phyloP scores from a whole-genome alignment of 2,888 invertebrate genomes.

The Punctoribates punctum region DNA sequence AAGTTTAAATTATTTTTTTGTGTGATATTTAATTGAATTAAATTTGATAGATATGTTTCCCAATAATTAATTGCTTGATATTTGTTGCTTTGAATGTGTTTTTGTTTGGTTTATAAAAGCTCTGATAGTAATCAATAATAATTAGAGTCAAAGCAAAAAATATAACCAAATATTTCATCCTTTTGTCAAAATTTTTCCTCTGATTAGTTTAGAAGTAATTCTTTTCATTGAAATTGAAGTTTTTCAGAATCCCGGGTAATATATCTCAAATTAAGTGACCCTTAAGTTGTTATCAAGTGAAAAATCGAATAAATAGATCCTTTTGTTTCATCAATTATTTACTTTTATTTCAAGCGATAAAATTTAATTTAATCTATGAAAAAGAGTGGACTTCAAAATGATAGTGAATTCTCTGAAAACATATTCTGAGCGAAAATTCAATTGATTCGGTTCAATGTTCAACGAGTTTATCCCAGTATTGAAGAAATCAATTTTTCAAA shows the following conservation, averaged over 20 bases:
- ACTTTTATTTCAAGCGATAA: too few species aligned
- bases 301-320: too few species aligned
- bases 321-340: too few species aligned
- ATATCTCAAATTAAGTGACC: too few species aligned
- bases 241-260: too few species aligned
- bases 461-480: background rate
- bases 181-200: too few species aligned
- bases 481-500: background rate
- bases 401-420: background rate
- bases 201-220: too few species aligned
- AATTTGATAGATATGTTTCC: constrained; percentile 15
- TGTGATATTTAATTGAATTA: background rate
- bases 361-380: too few species aligned
- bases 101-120: background rate
- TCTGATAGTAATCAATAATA: constrained; percentile 18
- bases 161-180: background rate
- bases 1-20: background rate
- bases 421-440: background rate
- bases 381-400: background rate
- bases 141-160: background rate
- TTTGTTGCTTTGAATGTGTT: background rate
- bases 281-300: too few species aligned
- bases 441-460: constrained; percentile 2
- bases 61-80: background rate
- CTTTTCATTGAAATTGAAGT: too few species aligned